Evolutionary conservation across 2,888 invertebrate species (phyloP).

Genomic region (Plusia festucae): DNA sequence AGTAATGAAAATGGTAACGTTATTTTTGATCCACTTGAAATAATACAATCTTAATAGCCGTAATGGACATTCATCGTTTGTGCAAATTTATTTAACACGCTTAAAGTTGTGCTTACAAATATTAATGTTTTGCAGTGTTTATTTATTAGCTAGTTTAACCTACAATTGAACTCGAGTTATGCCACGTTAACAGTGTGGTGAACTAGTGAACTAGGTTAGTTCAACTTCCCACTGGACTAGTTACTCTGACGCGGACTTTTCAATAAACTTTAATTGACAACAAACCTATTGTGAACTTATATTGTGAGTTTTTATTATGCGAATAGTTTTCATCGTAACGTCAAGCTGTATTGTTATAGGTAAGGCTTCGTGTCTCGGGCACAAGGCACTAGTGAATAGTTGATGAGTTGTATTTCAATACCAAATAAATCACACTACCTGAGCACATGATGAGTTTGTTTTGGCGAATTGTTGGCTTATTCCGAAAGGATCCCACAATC

Average conservation of each 20-base stretch:
- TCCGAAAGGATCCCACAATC: no score
- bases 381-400: no score
- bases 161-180: not conserved
- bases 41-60: not conserved
- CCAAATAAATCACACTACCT: no score
- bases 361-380: no score
- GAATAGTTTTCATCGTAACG: no score
- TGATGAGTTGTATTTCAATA: no score
- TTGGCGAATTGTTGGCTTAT: no score
- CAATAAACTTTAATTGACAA: not conserved
- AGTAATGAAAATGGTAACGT: not conserved
- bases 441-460: no score
- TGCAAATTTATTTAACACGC: not conserved
- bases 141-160: not conserved
- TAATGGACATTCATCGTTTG: not conserved
- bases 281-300: no score
- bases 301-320: not conserved
- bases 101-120: not conserved
- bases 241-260: not conserved
- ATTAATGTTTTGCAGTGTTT: not conserved
- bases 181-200: slow-evolving; percentile 1
- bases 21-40: not conserved
- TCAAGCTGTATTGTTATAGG: no score
- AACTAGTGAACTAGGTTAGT: slow-evolving; percentile 8
- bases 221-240: not conserved